phyloP scores from a whole-genome alignment of 2,888 invertebrate species.

The Creontiades dilutus region DNA sequence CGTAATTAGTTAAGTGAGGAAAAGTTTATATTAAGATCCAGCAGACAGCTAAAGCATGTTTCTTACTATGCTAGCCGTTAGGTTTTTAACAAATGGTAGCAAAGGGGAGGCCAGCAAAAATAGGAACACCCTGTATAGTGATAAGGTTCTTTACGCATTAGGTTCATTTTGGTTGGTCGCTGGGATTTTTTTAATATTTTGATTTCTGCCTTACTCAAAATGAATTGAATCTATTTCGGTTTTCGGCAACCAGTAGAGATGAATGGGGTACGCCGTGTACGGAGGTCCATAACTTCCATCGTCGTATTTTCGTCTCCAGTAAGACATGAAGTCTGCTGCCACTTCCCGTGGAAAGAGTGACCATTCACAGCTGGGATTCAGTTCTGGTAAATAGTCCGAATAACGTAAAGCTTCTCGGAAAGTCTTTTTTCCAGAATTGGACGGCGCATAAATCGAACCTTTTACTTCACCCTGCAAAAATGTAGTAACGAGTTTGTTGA shows the following conservation, averaged over 20 bases:
- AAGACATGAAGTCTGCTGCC: background rate
- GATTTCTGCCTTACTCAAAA: constrained; percentile 11
- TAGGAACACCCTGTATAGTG: too few relatives aligned
- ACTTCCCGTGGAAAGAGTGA: constrained; percentile 1
- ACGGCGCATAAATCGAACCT: constrained; percentile 34
- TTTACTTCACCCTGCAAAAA: constrained; percentile 42
- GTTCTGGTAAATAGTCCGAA: background rate
- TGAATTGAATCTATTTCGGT: background rate
- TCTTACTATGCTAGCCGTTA: too few relatives aligned
- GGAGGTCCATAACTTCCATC: background rate
- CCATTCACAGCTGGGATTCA: constrained; percentile 8
- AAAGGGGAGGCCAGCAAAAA: too few relatives aligned
- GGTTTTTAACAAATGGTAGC: too few relatives aligned
- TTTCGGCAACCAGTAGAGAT: constrained; percentile 40
- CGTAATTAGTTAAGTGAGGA: too few relatives aligned
- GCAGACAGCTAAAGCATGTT: too few relatives aligned
- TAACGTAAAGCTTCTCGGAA: background rate
- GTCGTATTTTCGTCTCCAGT: background rate
- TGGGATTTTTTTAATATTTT: too few relatives aligned
- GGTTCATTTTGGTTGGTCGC: too few relatives aligned
- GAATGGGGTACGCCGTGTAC: constrained; percentile 30
- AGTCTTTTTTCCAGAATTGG: background rate
- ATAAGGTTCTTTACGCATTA: too few relatives aligned
- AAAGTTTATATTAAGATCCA: too few relatives aligned
- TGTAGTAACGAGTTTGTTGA: background rate